Base-by-base conservation (phyloP, 2,888 invertebrate genomes). In the Caenorhabditis imperialis region DNA sequence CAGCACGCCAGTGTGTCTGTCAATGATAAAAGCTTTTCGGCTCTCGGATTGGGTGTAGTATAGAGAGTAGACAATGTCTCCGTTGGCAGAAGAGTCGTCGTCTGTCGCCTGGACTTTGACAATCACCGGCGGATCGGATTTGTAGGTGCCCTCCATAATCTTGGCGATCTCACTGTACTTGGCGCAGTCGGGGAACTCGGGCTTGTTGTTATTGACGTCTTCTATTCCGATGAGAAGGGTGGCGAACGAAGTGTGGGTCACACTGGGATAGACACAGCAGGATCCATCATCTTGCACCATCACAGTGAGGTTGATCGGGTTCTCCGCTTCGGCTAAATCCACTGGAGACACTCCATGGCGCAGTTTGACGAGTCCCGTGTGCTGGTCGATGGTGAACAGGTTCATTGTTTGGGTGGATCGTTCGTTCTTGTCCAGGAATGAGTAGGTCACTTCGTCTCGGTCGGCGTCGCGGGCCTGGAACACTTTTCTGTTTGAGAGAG, bases 241-340 rank as follows among this genome's bases (percentile, higher is more conserved):
- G 7, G 86, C 87, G 6, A 54, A 76, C 20, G 78, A 72, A 7
- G 75, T 55, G 62, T 87, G 85, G 0, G 48, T 47, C 5, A 50
- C 58, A n/a, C 70, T 70, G 8, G 72, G 50, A 37, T 72, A 76
- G 20, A 45, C 67, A 88, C 98, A 99, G 88, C 98, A 99, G 1
- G 94, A 93, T 0, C 98, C 98, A 88, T 99, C 98, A 88, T 99
- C 99, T 91, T 94, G 92, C 2, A 98, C 98, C 0, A 96, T 96
- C 8, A 99, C 96, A 88, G 97, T 98, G 67, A 99, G 90, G 5
- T 85, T 86, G 74, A 90, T 90, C 1, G 84, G 84, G 8, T 84
- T 80, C 1, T 80, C 81, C 5, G 70, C 48, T 33, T 79, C 70
- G 3, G 76, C 57, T 0, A 86, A 60, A 40, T 85, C 82, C 0